Evolutionary conservation across 2,888 invertebrate species (phyloP), one percentile per base, ranked within the genome.

Genomic region (Drosophila tanythrix): DNA sequence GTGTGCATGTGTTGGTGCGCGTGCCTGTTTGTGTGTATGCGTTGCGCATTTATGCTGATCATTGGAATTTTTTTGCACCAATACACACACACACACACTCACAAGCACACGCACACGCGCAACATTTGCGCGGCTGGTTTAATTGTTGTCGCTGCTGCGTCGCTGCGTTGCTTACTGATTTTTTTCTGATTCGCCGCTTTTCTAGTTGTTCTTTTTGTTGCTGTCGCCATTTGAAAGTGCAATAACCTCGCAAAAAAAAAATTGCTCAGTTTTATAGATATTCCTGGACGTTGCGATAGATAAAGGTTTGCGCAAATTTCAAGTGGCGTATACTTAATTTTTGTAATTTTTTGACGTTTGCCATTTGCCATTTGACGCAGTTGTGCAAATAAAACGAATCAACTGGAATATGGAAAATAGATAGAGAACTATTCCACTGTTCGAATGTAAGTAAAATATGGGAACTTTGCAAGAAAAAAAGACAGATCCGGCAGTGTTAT

Each of bases 1-100:
- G 50, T 58, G 70, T 58, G 70, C 67, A 64, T 60, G 74, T 79
- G 59, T 70, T 83, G 59, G 74, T 71, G 77, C 77, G 63, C 63
- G 60, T 72, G 60, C 8, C 33, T 25, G 53, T 59, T 21, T 60
- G 78, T 76, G 57, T 61, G 66, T 74, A 65, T 74, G 84, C 58
- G 74, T 70, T 70, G 75, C 83, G 88, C 73, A 89, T 88, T 89
- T 88, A 89, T 85, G 88, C 82, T 89, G 85, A 89, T 85, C 90
- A 89, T 88, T 66, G 89, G 73, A 80, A 88, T 83, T 73, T 85
- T 83, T 85, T 74, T 56, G 62, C 83, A 88, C 89, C 66, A 81
- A 62, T 25, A 88, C 86, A 53, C 31, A 46, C 38, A 31, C 57
- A 21, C 35, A 29, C 60, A 51, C 48, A 56, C 52, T 33, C 52